Conservation (phyloP, 2,113 vertebrate genomes). For the Grammomys surdaster region DNA sequence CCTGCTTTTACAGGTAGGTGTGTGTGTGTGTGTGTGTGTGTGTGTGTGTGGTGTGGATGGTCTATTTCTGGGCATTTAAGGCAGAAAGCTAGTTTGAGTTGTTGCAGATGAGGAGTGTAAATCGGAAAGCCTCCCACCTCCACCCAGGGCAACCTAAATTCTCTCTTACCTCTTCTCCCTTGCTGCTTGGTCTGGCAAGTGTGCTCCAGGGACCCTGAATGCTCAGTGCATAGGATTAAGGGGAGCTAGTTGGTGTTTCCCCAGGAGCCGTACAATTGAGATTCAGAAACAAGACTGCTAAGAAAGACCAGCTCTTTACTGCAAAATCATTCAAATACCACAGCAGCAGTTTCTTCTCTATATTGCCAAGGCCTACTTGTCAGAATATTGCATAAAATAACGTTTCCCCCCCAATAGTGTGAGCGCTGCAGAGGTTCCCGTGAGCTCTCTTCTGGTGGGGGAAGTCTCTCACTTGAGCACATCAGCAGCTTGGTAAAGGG, state of each 20-base stretch:
- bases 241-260: background rate
- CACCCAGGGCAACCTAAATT: background rate
- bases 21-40: background rate
- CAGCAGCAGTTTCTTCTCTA: conserved; percentile 19
- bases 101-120: background rate
- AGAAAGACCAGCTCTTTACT: conserved; percentile 77
- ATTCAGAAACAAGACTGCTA: conserved; percentile 56
- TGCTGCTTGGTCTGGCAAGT: background rate
- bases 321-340: conserved; percentile 64
- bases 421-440: conserved; percentile 2
- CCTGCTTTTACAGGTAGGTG: background rate
- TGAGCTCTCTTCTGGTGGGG: conserved; percentile 43
- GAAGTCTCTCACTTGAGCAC: background rate
- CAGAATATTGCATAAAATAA: conserved; percentile 69
- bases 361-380: conserved; percentile 23
- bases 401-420: conserved; percentile 48
- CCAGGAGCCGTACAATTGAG: background rate
- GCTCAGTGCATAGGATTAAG: background rate
- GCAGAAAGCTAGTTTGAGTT: background rate
- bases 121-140: background rate
- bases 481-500: conserved; percentile 31
- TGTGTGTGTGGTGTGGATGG: background rate
- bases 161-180: background rate
- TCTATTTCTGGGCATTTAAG: background rate
- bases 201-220: background rate